phyloP scores from a whole-genome alignment of 2,888 invertebrate species.

The Rhabditoides inermis region DNA sequence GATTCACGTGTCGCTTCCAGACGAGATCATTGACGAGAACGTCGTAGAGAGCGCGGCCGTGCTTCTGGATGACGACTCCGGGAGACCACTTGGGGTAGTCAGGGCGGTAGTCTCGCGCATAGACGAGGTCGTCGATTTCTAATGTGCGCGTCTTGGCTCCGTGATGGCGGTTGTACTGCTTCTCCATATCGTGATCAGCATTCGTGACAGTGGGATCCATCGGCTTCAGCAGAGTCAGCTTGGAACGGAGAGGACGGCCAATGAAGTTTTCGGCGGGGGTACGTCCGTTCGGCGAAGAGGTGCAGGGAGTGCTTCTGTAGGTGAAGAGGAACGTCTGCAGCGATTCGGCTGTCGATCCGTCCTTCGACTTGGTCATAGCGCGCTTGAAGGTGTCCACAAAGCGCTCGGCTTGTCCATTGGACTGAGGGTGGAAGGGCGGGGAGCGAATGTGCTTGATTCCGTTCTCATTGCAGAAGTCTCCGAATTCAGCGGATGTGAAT shows the following conservation, averaged over 20 bases:
- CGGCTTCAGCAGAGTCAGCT: slow-evolving; percentile 5
- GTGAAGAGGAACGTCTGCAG: slow-evolving; percentile 9
- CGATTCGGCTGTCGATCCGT: slow-evolving; percentile 1
- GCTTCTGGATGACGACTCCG: background rate
- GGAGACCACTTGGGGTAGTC: slow-evolving; percentile 3
- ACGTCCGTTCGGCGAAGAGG: background rate
- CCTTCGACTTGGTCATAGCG: slow-evolving; percentile 4
- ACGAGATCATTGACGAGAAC: background rate
- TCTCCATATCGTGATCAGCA: slow-evolving; percentile 1
- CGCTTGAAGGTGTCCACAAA: slow-evolving; percentile 33
- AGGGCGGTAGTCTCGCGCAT: slow-evolving; percentile 5
- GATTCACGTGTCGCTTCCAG: slow-evolving; percentile 6
- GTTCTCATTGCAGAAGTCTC: slow-evolving; percentile 18
- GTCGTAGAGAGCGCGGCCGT: background rate
- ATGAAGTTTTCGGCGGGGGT: slow-evolving; percentile 19
- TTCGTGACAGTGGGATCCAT: background rate
- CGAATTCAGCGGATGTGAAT: slow-evolving; percentile 39
- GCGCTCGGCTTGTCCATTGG: slow-evolving; percentile 44
- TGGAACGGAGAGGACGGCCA: slow-evolving; percentile 10
- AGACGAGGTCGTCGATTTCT: slow-evolving; percentile 5
- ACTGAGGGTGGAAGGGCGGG: slow-evolving; percentile 39
- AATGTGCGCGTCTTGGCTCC: slow-evolving; percentile 1
- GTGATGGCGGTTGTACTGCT: slow-evolving; percentile 10
- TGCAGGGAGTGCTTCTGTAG: slow-evolving; percentile 12
- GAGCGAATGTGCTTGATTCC: slow-evolving; percentile 26